Conservation (phyloP, 1,140 invertebrate species). For the Periplaneta americana region DNA sequence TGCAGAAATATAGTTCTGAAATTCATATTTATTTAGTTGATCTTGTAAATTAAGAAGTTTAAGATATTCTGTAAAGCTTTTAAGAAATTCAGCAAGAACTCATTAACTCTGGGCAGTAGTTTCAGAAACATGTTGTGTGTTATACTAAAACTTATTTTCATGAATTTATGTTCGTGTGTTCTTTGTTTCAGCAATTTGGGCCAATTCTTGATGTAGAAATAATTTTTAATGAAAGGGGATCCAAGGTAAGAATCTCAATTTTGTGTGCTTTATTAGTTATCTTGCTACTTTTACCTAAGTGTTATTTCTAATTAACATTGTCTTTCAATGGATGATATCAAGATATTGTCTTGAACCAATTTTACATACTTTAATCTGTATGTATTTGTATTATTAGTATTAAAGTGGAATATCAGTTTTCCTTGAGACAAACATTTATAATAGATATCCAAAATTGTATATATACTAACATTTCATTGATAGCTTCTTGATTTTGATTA, state of each 20-base stretch:
- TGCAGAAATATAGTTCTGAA: too few species aligned
- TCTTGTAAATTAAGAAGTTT: too few species aligned
- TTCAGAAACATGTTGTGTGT: too few species aligned
- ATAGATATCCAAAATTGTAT: not conserved
- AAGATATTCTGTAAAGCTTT: too few species aligned
- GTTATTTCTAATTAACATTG: not conserved
- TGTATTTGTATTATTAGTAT: not conserved
- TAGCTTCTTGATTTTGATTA: not conserved
- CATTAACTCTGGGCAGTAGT: too few species aligned
- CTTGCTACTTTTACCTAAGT: not conserved
- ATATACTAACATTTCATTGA: not conserved
- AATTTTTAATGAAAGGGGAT: conserved; percentile 99
- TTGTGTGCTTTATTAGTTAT: not conserved
- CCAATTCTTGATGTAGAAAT: conserved; percentile 98
- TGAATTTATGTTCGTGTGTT: conserved; percentile 27
- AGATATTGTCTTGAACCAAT: not conserved
- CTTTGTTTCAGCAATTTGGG: conserved; percentile 90
- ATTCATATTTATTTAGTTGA: too few species aligned
- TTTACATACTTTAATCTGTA: not conserved
- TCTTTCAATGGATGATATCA: not conserved
- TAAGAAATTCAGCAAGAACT: too few species aligned
- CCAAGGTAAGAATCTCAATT: conserved; percentile 82
- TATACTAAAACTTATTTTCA: too few species aligned
- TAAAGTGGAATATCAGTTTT: not conserved
- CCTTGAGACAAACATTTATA: not conserved